A percentile compares a stretch with the other conserved stretches of the same genome.
These are phyloP conservation scores for Thaumatotibia leucotreta DNA, from an alignment of 1,140 invertebrate species.

Conservation along the genomic window DNA sequence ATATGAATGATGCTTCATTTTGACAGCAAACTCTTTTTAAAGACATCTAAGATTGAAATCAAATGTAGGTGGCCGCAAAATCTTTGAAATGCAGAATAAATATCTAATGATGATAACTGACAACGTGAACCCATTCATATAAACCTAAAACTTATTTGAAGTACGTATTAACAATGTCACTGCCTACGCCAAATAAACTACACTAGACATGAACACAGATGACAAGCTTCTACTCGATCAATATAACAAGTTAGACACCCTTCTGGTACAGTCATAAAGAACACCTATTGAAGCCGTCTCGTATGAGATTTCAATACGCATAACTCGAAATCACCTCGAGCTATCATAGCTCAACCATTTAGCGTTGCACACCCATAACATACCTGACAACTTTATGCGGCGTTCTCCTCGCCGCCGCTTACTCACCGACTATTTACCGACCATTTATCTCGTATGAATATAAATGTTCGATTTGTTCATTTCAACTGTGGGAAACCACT, in stretches of 20 bases:
- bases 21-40: too few relatives aligned
- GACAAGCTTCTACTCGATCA: too few relatives aligned
- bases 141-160: too few relatives aligned
- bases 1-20: too few relatives aligned
- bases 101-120: too few relatives aligned
- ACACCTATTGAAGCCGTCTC: background rate
- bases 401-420: background rate
- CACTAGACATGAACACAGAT: too few relatives aligned
- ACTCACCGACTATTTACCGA: background rate
- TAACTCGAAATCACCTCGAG: background rate
- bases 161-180: too few relatives aligned
- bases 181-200: too few relatives aligned
- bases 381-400: conserved; percentile 3
- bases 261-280: background rate
- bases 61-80: too few relatives aligned
- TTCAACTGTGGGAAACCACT: conserved; percentile 4
- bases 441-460: background rate
- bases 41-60: too few relatives aligned
- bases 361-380: background rate
- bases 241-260: background rate
- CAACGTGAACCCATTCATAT: too few relatives aligned
- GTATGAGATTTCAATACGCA: background rate
- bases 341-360: background rate
- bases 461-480: background rate
- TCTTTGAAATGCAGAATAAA: too few relatives aligned